These are phyloP conservation scores for Tetrao urogallus DNA, from an alignment of 2,113 vertebrate species.

Conservation along the genomic window DNA sequence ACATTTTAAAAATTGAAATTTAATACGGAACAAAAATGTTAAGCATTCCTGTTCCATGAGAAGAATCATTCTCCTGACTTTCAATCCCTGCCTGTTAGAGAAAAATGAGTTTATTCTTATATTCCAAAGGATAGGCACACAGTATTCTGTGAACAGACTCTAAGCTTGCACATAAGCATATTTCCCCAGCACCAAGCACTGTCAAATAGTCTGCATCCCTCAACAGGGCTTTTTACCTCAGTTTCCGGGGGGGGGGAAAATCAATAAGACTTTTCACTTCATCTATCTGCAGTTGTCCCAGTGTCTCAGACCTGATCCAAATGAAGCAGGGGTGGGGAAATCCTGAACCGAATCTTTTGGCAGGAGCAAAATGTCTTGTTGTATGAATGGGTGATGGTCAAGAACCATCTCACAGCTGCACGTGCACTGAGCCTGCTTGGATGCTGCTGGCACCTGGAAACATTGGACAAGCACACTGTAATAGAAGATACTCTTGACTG, in stretches of 20 bases:
- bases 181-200: not conserved
- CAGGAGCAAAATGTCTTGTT: not conserved
- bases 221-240: not conserved
- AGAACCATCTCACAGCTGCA: not conserved
- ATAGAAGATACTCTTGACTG: not conserved
- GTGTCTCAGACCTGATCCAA: not conserved
- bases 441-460: not conserved
- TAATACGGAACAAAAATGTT: not conserved
- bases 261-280: not conserved
- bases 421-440: rapidly evolving
- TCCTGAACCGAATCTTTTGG: not conserved
- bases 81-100: not conserved
- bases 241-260: too few species aligned
- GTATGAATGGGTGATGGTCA: not conserved
- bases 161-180: rapidly evolving
- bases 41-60: not conserved
- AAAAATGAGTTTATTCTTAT: not conserved
- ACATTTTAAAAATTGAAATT: not conserved
- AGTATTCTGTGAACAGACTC: not conserved
- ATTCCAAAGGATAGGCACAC: not conserved
- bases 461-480: not conserved
- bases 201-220: not conserved
- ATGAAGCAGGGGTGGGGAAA: not conserved
- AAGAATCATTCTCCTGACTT: not conserved
- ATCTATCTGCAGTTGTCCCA: not conserved